Evolutionary conservation across 2,797 vertebrate species (phyloP), one percentile per base, ranked within the genome.

Genomic region (Myripristis jacobus): DNA sequence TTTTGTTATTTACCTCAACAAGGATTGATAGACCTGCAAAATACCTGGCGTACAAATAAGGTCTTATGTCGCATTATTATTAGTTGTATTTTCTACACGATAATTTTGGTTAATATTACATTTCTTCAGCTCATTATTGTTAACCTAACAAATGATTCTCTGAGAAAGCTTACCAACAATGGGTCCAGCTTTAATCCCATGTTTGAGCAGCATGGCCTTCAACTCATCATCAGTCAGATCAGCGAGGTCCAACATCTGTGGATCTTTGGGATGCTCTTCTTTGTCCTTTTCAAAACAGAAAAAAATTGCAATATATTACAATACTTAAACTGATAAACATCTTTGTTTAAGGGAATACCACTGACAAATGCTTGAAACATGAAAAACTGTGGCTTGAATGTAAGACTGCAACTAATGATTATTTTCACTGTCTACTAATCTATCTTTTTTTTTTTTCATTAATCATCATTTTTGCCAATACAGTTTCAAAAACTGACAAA

Each of bases 111-210:
- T 16, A 15, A 16, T 43, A 4, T 43, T 43, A 5, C 16, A 1
- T 4, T 43, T 16, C 15, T 43, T 43, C 16, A 4, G 0, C 6
- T 16, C 6, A 43, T 43, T 15, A 43, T 16, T 43, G 41, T 50
- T 21, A 50, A 19, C 21, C 8, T 21, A 11, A 50, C 9, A 50
- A 18, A 53, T 25, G 6, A 21, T 43, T 44, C 11, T 1, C 10
- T 63, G 21, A 29, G 43, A 29, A 75, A 3, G 21, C 92, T 91
- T 88, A 96, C 95, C 93, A 12, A 95, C 87, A 75, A 97, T 93
- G 6, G 96, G 95, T 47, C 96, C 96, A 18, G 93, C 86, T 82
- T 92, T 92, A 48, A 95, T 77, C 44, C 96, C 95, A 22, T 90
- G 88, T 71, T 83, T 70, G 7, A 90, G 78, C 38, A 97, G 92